phyloP scores from a whole-genome alignment of 1,140 invertebrate species.

The Euwallacea fornicatus region DNA sequence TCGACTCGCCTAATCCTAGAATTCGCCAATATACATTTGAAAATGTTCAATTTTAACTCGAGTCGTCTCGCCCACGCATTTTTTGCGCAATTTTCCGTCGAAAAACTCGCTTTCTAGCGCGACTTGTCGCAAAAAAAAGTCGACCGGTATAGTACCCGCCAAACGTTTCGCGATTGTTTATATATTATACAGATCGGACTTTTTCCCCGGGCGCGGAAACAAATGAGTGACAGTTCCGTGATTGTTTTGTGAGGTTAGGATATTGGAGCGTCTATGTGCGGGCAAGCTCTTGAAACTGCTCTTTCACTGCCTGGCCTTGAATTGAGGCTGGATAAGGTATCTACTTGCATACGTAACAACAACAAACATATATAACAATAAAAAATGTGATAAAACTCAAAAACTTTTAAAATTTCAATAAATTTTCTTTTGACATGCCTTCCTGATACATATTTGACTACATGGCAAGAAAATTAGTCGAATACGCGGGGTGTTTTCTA shows the following conservation, averaged over 20 bases:
- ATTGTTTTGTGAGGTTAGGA: conserved; percentile 38
- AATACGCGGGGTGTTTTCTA: no score
- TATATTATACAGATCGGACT: neutral
- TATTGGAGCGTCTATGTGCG: neutral
- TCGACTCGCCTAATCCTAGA: conserved; percentile 30
- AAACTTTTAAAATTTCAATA: no score
- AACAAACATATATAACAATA: no score
- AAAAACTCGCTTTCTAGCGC: conserved; percentile 10
- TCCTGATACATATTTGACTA: no score
- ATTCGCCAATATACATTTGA: conserved; percentile 38
- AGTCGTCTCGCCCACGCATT: conserved; percentile 26
- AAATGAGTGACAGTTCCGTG: conserved; percentile 31
- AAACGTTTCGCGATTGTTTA: neutral
- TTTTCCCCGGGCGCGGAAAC: conserved; percentile 9
- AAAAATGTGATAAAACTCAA: no score
- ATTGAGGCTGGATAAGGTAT: no score
- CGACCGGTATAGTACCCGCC: conserved; percentile 19
- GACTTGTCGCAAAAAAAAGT: neutral
- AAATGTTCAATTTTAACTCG: conserved; percentile 39
- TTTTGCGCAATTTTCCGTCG: conserved; percentile 14
- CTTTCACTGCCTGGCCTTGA: no score
- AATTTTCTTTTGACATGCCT: no score
- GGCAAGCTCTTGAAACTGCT: no score
- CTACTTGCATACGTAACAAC: no score
- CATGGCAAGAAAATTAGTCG: no score